Conservation (phyloP, 2,113 vertebrate genomes). For the Podarcis raffonei region DNA sequence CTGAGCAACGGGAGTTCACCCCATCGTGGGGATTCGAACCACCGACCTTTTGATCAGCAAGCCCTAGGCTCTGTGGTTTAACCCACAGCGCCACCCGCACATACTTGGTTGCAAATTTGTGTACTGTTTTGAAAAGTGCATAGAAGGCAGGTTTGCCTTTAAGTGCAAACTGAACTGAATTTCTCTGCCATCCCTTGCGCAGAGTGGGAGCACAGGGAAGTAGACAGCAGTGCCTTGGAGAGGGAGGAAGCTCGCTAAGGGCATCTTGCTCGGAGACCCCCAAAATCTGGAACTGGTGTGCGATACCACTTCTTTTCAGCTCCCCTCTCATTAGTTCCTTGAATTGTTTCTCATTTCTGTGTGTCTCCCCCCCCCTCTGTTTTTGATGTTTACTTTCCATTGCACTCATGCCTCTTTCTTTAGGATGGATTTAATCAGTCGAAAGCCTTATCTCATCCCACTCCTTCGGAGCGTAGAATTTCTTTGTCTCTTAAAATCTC, state of each 20-base stretch:
- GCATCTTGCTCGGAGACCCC: background rate
- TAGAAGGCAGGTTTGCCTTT: no score
- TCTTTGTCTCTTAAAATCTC: constrained; percentile 4
- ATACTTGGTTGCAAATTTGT: no score
- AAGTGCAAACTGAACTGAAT: no score
- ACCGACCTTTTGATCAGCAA: no score
- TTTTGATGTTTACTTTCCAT: background rate
- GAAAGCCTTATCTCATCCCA: background rate
- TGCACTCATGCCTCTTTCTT: background rate
- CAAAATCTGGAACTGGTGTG: background rate
- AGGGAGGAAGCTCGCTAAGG: background rate
- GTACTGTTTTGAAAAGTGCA: no score
- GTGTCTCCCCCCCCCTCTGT: background rate
- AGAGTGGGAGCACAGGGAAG: no score
- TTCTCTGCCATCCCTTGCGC: no score
- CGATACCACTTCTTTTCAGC: background rate
- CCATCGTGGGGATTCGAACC: no score
- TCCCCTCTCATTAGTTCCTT: background rate
- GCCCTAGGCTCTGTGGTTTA: no score
- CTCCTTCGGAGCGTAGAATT: background rate
- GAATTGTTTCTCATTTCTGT: background rate
- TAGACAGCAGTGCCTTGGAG: background rate
- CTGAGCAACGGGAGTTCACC: no score
- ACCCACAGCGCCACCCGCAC: no score
- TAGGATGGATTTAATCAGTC: background rate